Evolutionary conservation across 92 coral and sea anemone genomes (phyloP), one percentile per base, ranked within the genome.

Genomic region (Meandrina meandrites): DNA sequence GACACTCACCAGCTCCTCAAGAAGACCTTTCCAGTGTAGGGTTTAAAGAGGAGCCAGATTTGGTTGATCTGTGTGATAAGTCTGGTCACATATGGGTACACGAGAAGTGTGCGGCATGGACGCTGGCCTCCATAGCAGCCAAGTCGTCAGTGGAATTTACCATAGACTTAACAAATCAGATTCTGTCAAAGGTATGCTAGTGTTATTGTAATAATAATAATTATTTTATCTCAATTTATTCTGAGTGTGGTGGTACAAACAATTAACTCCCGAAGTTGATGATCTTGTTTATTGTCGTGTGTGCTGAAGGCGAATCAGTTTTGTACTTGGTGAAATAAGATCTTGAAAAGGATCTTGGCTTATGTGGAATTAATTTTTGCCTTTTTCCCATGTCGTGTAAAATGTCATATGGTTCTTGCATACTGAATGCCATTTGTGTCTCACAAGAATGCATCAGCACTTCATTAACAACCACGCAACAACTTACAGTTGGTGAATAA

Each of bases 101-200:
- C 48, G 99, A 97, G 79, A 94, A 89, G 77, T 97, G 99, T 90
- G 99, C 99, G 0, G 96, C 98, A 17, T 97, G 99, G 99, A 95
- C 99, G 1, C 88, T 96, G 47, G 91, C 99, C 22, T 87, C 98
- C 53, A 73, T 95, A 87, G 91, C 98, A 45, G 36, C 92, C 67
- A 89, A 88, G 57, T 84, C 98, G 1, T 79, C 93, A 35, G 87
- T 82, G 42, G 90, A 89, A 17, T 83, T 87, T 73, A 92, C 95
- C 1, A 72, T 93, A 56, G 96, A 95, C 84, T 86, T 95, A 47
- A 91, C 96, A 58, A 93, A 89, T 78, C 91, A 95, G 84, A 80
- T 95, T 68, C 81, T 95, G 2, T 86, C 98, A 51, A 93, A 95
- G 94, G 98, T 95, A 58, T 56, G 81, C 48, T 47, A 16, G 13